phyloP scores from a whole-genome alignment of 2,113 vertebrate species.

The Lophura nycthemera region DNA sequence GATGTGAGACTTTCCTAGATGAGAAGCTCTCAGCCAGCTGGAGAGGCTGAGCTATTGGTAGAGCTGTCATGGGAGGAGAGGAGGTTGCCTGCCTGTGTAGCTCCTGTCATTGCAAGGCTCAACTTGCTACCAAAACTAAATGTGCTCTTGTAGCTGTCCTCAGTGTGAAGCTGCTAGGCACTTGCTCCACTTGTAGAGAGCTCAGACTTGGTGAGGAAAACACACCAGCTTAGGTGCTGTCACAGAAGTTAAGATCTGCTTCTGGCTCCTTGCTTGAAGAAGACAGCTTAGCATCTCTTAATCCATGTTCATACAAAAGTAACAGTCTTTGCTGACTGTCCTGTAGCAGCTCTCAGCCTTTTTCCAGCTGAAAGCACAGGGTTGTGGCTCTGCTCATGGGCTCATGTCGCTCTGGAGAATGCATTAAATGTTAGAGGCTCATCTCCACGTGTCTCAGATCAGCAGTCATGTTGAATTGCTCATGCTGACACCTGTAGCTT shows the following conservation, averaged over 20 bases:
- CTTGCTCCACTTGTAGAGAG: background rate
- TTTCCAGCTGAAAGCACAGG: background rate
- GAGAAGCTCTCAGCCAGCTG: background rate
- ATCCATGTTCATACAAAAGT: background rate
- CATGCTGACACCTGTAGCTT: background rate
- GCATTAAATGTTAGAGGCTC: background rate
- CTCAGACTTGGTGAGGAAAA: background rate
- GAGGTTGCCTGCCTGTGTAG: background rate
- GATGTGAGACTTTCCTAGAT: background rate
- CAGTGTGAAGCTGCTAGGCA: background rate
- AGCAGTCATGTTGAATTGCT: background rate
- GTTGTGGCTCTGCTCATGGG: background rate
- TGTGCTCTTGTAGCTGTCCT: background rate
- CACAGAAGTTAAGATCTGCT: background rate
- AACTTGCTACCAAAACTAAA: background rate
- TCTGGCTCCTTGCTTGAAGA: background rate
- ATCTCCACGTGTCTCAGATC: accelerated
- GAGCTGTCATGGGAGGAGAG: background rate
- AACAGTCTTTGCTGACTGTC: background rate
- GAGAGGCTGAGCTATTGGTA: background rate
- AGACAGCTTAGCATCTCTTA: background rate
- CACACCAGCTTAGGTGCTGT: background rate
- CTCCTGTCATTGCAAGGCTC: background rate
- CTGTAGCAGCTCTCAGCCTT: background rate
- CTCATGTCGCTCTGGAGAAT: background rate